Base-by-base conservation (phyloP, 2,888 invertebrate genomes). In the Opisthograptis luteolata region DNA sequence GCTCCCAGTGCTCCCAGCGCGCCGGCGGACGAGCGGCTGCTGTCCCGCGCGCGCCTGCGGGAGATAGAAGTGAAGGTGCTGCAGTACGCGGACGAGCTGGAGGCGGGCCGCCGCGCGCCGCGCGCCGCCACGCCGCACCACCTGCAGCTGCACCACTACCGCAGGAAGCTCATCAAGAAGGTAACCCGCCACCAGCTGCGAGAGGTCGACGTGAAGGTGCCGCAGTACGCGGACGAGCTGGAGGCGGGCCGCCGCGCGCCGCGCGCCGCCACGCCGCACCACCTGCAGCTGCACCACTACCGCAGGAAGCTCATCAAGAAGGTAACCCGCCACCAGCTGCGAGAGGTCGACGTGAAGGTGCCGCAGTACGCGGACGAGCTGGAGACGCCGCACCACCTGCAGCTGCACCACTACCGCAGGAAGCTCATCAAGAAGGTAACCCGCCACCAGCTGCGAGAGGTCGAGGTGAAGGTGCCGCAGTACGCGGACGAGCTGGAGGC, bases 41-140 rank as follows among this genome's bases (percentile, higher is more conserved):
- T 95, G 72, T 92, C 94, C 66, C 93, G 97, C 32, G 93, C 92
- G 60, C 94, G 94, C 70, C 83, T 97, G 48, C 92, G 99, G 14
- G 98, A 99, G 81, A 96, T 99, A 68, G 99, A 99, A 91, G 94
- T 98, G 62, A 97, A 97, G 88, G 96, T 97, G 41, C 93, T 99
- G 89, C 96, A 97, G 79, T 99, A 98, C 91, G 97, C 98, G 83
- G 99, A 99, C 90, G 98, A 98, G 81, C 83, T 99, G 65, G 99
- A 99, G 87, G 94, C 95, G 1, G 98, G 98, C 0, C 92, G 94
- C 67, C 92, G 95, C 49, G 92, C 92, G 22, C 77, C 95, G 13
- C 95, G 96, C 66, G 92, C 94, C 5, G 90, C 96, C 57, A 84
- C 92, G 32, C 95, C 96, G 73, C 27, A 3, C n/a, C 40, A 40